These are phyloP conservation scores for Aphelocoma coerulescens DNA, from an alignment of 2,113 vertebrate species.

Conservation along the genomic window DNA sequence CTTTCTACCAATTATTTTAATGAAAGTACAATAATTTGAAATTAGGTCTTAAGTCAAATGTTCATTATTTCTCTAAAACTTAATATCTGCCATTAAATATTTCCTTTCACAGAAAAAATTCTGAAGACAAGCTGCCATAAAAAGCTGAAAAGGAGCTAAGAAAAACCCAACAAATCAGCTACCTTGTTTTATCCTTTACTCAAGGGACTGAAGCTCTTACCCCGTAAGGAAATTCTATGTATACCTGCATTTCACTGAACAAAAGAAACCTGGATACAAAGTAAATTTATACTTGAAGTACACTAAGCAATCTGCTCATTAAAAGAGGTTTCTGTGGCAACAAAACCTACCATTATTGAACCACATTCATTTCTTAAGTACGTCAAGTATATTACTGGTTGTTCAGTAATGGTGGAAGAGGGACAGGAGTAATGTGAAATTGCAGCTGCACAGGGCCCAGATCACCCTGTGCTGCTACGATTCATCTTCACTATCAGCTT, in stretches of 20 bases:
- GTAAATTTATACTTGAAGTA: not conserved
- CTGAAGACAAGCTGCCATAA: not conserved
- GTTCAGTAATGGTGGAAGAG: not conserved
- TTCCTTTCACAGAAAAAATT: not conserved
- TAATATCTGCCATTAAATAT: not conserved
- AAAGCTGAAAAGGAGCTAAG: not conserved
- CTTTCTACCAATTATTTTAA: not conserved
- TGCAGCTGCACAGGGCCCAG: not conserved
- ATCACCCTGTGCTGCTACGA: rapidly evolving
- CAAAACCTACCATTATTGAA: not conserved
- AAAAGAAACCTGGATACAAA: not conserved
- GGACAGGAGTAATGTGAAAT: not conserved
- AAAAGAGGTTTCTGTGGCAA: not conserved
- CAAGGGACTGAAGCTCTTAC: not conserved
- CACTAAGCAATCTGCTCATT: not conserved
- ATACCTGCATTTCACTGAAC: not conserved
- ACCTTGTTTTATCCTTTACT: not conserved
- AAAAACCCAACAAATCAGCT: not conserved
- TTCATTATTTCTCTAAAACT: not conserved
- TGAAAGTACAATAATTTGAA: not conserved
- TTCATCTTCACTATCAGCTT: not conserved
- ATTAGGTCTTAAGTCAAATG: not conserved
- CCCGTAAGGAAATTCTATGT: not conserved
- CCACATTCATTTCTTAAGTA: not conserved
- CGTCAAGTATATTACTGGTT: not conserved